Base-by-base conservation (phyloP, 1,140 invertebrate genomes). In the Papilio machaon region DNA sequence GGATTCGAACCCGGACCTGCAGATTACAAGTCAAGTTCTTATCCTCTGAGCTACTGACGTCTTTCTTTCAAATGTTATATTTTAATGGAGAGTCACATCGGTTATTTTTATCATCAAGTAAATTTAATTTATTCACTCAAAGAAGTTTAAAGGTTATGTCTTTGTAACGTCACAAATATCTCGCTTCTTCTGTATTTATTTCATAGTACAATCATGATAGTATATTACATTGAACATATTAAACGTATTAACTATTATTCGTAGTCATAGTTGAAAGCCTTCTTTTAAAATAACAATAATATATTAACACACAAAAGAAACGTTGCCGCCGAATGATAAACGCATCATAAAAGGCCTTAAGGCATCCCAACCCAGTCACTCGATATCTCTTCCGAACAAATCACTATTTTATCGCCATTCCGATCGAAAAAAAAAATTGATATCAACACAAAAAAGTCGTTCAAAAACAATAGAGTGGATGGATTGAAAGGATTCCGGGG, bases 391-490 rank as follows among this genome's bases (percentile, higher is more conserved):
- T 90, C 86, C 78, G 92, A 91, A 93, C 93, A 93, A 94, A 94
- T 94, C 93, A 93, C 92, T 89, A 87, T 90, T 93, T 94, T 94
- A 94, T 94, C 93, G 89, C 83, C 87, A 88, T 90, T 84, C 83
- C 86, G 83, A 94, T 94, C 92, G 90, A 89, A 93, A 93, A 93
- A 64, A 94, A 94, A 93, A 91, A 93, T 92, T 91, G 90, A 93
- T 93, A 94, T 94, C 92, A 91, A 91, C 84, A 91, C 86, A 94
- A 94, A 88, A 94, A 94, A 93, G 89, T 86, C 89, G 86, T 89
- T 88, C 84, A 94, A 94, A 94, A 94, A 94, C 93, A 94, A 94
- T 94, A 92, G 92, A 89, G 88, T 86, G 88, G 90, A 92, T 90
- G 88, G 89, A 93, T 93, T 90, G 92, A 93, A 93, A 94, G 92